Evolutionary conservation across 1,140 invertebrate species (phyloP).

Genomic region (Ceratitis capitata): DNA sequence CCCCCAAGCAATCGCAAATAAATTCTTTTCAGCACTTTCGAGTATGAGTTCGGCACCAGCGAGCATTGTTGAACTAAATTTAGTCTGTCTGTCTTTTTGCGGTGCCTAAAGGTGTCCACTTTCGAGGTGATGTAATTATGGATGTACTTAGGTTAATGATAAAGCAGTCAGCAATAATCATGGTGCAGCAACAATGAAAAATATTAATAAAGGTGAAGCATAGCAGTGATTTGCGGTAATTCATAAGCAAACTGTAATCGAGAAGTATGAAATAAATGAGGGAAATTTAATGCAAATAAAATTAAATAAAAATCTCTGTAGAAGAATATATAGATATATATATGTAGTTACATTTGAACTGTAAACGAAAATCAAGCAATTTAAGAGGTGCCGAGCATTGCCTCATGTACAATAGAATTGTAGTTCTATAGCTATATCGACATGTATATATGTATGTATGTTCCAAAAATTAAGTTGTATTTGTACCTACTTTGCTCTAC

Average conservation of each 20-base stretch:
- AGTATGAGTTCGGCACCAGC: not conserved
- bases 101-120: slow-evolving; percentile 17
- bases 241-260: not conserved
- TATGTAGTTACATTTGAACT: no score
- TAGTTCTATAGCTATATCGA: no score
- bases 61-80: not conserved
- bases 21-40: not conserved
- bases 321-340: no score
- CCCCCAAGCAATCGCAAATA: not conserved
- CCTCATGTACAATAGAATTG: no score
- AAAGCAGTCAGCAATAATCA: slow-evolving; percentile 9
- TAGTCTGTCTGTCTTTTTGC: not conserved
- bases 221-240: not conserved
- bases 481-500: no score
- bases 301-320: no score
- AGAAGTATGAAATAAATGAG: no score
- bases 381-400: no score
- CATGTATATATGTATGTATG: no score
- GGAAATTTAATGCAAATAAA: no score
- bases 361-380: no score
- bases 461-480: no score
- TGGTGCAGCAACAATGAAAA: not conserved
- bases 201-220: not conserved
- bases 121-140: slow-evolving; percentile 26
- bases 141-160: slow-evolving; percentile 26